Evolutionary conservation across 2,113 vertebrate species (phyloP).

Genomic region (Alethe diademata): DNA sequence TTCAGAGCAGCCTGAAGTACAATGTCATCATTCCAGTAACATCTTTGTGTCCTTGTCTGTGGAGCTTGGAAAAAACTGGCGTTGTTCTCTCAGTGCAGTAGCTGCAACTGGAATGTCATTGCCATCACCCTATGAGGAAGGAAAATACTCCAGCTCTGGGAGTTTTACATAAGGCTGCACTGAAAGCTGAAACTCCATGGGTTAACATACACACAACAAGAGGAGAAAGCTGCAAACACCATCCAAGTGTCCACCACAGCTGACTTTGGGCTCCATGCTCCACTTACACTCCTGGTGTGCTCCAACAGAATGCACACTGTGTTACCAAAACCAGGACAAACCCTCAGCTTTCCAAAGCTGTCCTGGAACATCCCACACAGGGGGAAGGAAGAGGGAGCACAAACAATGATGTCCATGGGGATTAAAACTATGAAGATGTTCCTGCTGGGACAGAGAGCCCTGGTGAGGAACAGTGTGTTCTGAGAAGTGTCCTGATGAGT

Average conservation of each 20-base stretch:
- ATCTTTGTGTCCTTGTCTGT: neutral
- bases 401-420: neutral
- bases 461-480: neutral
- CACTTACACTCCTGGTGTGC: neutral
- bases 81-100: neutral
- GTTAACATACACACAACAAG: neutral
- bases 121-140: neutral
- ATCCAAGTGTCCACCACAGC: neutral
- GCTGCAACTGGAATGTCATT: neutral
- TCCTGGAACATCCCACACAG: neutral
- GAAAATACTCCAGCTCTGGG: neutral
- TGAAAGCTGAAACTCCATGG: neutral
- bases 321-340: neutral
- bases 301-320: neutral
- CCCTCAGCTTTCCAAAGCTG: neutral
- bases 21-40: neutral
- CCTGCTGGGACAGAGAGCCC: neutral
- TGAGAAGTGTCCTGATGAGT: neutral
- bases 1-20: neutral
- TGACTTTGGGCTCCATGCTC: neutral
- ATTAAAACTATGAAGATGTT: neutral
- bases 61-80: neutral
- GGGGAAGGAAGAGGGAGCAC: neutral
- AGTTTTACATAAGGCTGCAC: neutral
- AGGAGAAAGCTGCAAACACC: neutral